These are phyloP conservation scores for Ptilonorhynchus violaceus DNA, from an alignment of 2,113 vertebrate genomes.

Conservation along the genomic window DNA sequence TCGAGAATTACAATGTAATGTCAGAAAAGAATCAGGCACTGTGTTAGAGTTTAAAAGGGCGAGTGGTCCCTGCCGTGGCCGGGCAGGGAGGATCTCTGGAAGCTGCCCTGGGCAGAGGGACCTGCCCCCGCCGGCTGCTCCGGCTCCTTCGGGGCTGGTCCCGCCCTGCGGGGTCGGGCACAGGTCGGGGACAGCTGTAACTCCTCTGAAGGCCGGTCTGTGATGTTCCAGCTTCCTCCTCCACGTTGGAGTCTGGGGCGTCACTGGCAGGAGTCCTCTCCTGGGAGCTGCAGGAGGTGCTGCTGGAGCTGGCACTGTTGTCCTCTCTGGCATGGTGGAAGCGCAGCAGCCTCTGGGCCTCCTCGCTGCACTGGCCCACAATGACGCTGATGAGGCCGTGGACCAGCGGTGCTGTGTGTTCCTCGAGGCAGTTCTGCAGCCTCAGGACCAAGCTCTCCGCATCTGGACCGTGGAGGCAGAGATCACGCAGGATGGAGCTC, in stretches of 20 bases:
- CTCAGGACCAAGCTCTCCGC: rapidly evolving
- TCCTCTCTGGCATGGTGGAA: rapidly evolving
- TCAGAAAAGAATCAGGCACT: neutral
- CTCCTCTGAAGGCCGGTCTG: rapidly evolving
- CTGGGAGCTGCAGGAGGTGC: neutral
- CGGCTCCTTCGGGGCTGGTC: neutral
- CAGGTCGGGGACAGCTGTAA: neutral
- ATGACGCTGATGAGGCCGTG: neutral
- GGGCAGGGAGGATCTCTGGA: neutral
- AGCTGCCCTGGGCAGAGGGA: neutral
- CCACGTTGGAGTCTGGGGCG: neutral
- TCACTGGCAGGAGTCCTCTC: neutral
- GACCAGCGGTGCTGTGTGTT: neutral
- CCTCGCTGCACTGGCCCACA: neutral
- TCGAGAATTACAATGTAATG: neutral
- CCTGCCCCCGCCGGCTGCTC: neutral
- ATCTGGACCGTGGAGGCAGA: neutral
- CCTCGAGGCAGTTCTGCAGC: neutral
- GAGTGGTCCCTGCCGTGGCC: neutral
- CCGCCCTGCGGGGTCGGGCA: neutral
- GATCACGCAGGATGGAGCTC: neutral
- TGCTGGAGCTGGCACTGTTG: neutral
- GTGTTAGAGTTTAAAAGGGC: neutral
- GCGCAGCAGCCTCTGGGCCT: neutral
- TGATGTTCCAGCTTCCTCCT: neutral